These are phyloP conservation scores for Ammodytes dubius DNA, from an alignment of 2,113 vertebrate genomes.

Conservation along the genomic window DNA sequence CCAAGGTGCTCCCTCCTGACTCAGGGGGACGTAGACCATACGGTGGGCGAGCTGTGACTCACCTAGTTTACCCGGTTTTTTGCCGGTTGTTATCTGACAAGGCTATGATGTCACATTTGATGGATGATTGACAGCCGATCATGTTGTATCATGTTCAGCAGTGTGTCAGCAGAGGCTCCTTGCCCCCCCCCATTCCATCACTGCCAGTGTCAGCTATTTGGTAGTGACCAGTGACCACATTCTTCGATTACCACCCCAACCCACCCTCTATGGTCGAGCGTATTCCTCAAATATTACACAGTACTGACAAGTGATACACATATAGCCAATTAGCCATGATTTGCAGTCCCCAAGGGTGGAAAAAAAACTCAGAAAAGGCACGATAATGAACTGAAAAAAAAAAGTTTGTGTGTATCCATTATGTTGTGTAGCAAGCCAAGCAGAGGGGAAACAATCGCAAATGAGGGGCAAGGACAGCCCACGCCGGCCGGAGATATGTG, in stretches of 20 bases:
- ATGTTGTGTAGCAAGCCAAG: conserved; percentile 53
- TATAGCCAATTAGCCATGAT: conserved; percentile 69
- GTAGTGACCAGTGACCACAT: conserved; percentile 41
- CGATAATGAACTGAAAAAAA: conserved; percentile 75
- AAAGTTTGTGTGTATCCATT: conserved; percentile 65
- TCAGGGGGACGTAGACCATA: conserved; percentile 52
- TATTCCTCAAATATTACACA: conserved; percentile 41
- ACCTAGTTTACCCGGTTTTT: conserved; percentile 56
- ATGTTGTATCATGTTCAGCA: conserved; percentile 63
- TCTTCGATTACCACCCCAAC: conserved; percentile 19
- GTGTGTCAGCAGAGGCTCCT: conserved; percentile 29
- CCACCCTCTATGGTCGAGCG: conserved; percentile 15
- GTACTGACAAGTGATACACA: conserved; percentile 66
- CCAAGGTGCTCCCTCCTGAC: conserved; percentile 29
- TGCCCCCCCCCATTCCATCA: neutral
- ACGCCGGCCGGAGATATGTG: conserved; percentile 46
- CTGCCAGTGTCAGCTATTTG: conserved; percentile 38
- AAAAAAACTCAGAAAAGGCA: conserved; percentile 47
- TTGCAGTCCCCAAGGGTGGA: conserved; percentile 29
- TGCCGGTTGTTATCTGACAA: conserved; percentile 52
- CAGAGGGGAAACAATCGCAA: conserved; percentile 47
- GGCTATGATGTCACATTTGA: conserved; percentile 67
- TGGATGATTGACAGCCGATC: conserved; percentile 69
- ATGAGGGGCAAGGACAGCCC: conserved; percentile 73
- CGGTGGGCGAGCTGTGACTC: conserved; percentile 72